Conservation (phyloP, 2,888 invertebrate species). For the Cacoxenus indagator region DNA sequence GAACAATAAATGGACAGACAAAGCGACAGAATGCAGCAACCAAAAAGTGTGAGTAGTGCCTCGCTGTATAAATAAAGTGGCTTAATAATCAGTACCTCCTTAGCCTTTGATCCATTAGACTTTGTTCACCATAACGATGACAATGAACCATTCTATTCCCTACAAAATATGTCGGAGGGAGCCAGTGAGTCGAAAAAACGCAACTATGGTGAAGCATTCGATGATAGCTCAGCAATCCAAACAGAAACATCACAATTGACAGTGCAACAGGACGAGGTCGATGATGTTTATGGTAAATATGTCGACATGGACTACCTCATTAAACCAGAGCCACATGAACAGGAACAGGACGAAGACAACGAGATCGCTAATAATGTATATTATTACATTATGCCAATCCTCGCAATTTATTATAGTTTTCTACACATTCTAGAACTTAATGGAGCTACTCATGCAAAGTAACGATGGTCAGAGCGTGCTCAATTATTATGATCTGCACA, state of each 20-base stretch:
- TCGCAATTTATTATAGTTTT: background rate
- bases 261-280: background rate
- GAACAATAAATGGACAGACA: background rate
- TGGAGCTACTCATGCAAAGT: background rate
- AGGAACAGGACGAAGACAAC: background rate
- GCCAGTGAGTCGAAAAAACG: background rate
- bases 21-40: background rate
- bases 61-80: background rate
- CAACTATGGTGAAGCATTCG: background rate
- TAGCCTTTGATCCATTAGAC: background rate
- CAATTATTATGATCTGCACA: background rate
- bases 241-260: too few species aligned
- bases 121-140: background rate
- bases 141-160: background rate
- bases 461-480: background rate
- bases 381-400: background rate
- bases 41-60: background rate
- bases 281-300: conserved; percentile 6
- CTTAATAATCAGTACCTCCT: background rate
- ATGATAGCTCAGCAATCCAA: background rate
- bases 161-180: background rate
- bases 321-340: background rate
- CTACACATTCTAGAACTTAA: background rate
- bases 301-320: conserved; percentile 13
- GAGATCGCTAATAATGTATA: background rate